Percentiles rank a stretch among this genome's conserved stretches.
These are phyloP conservation scores for Muscina levida DNA, from an alignment of 2,888 invertebrate genomes.

Conservation along the genomic window DNA sequence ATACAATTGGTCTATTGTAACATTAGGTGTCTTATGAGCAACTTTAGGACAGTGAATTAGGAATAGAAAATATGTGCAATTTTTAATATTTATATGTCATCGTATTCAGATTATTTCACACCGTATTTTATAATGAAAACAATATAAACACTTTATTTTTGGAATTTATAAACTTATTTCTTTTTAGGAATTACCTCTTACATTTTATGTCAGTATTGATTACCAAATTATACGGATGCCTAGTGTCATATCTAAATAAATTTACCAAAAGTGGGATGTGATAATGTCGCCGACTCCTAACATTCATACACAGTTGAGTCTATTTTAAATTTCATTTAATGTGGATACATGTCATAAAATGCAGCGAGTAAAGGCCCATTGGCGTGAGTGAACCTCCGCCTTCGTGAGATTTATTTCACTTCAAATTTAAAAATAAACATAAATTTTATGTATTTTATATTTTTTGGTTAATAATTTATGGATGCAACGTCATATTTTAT, in stretches of 20 bases:
- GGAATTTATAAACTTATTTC: too few species aligned
- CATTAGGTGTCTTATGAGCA: too few species aligned
- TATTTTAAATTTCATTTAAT: neutral
- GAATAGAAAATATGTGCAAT: too few species aligned
- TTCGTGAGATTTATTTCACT: slow-evolving; percentile 11
- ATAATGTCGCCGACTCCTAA: neutral
- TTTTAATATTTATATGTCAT: too few species aligned
- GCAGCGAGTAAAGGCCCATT: neutral
- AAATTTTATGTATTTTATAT: neutral
- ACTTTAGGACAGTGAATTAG: too few species aligned
- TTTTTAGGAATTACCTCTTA: too few species aligned
- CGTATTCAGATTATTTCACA: too few species aligned
- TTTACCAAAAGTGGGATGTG: neutral
- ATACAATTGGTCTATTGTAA: too few species aligned
- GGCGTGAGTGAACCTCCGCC: neutral
- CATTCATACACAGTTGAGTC: neutral
- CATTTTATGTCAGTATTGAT: too few species aligned
- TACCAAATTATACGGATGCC: neutral
- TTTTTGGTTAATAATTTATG: slow-evolving; percentile 18
- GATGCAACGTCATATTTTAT: neutral
- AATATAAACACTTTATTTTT: too few species aligned
- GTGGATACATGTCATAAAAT: neutral
- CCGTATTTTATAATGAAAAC: too few species aligned
- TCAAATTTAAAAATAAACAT: slow-evolving; percentile 23
- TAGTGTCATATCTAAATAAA: too few species aligned